phyloP scores from a whole-genome alignment of 1,140 invertebrate species.

The Papilio glaucus region DNA sequence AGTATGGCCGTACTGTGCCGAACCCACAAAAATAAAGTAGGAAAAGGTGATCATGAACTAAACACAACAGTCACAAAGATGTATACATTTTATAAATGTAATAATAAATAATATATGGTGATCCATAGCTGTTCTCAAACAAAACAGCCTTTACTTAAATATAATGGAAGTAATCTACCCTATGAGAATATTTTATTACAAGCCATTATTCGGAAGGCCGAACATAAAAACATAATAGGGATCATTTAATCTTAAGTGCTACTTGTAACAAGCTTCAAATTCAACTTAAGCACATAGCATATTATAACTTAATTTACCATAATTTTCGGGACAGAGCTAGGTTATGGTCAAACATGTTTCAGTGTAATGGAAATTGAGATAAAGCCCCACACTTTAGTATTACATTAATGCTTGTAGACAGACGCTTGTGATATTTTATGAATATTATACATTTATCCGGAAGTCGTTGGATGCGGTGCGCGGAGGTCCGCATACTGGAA shows the following conservation, averaged over 20 bases:
- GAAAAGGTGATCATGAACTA: no score
- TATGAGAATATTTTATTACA: constrained; percentile 20
- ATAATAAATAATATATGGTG: not conserved
- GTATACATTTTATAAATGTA: not conserved
- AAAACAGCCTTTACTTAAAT: constrained; percentile 23
- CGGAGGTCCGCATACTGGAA: no score
- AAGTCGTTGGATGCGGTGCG: no score
- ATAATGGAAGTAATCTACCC: constrained; percentile 19
- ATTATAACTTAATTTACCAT: not conserved
- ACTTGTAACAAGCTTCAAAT: constrained; percentile 18
- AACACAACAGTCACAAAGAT: not conserved
- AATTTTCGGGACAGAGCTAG: not conserved
- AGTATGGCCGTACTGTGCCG: no score
- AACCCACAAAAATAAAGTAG: no score
- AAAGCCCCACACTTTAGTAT: not conserved
- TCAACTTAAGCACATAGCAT: not conserved
- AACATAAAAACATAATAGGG: constrained; percentile 19
- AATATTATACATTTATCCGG: no score
- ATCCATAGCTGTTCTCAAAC: not conserved
- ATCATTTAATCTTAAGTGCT: constrained; percentile 7
- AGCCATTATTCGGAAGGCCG: constrained; percentile 6
- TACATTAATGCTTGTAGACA: no score
- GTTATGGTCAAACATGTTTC: not conserved
- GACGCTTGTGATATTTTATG: no score
- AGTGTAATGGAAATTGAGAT: not conserved